phyloP scores from a whole-genome alignment of 37 sponge, comb jelly and placozoan genomes.

The Diacarnus erythraeanus region DNA sequence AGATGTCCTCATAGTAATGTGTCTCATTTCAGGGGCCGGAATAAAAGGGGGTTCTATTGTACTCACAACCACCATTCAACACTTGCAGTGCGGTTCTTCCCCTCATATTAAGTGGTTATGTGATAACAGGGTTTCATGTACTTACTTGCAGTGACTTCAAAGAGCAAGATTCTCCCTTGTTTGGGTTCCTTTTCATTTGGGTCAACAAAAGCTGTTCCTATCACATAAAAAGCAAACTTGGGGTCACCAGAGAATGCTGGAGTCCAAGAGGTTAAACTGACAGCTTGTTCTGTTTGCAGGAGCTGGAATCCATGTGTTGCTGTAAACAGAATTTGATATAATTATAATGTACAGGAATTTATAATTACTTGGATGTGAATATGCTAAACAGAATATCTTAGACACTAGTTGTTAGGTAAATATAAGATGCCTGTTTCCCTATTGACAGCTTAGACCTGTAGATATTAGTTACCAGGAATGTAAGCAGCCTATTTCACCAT shows the following conservation, averaged over 20 bases:
- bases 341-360: no score
- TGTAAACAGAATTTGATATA: no score
- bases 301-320: constrained; percentile 83
- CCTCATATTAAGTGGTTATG: neutral
- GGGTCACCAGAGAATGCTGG: constrained; percentile 19
- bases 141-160: constrained; percentile 40
- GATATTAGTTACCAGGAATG: no score
- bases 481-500: no score
- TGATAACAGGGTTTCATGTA: neutral
- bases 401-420: no score
- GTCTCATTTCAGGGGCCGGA: no score
- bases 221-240: constrained; percentile 61
- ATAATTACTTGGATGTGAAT: no score
- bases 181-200: constrained; percentile 76
- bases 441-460: no score
- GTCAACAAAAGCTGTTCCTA: constrained; percentile 90
- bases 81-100: neutral
- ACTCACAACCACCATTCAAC: neutral
- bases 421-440: no score
- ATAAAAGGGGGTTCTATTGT: neutral
- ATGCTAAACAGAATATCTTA: no score
- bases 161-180: constrained; percentile 75
- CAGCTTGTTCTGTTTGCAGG: constrained; percentile 58
- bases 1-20: no score
- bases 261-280: constrained; percentile 72